phyloP scores from a whole-genome alignment of 1,140 invertebrate species.

The Lepidostoma basale region DNA sequence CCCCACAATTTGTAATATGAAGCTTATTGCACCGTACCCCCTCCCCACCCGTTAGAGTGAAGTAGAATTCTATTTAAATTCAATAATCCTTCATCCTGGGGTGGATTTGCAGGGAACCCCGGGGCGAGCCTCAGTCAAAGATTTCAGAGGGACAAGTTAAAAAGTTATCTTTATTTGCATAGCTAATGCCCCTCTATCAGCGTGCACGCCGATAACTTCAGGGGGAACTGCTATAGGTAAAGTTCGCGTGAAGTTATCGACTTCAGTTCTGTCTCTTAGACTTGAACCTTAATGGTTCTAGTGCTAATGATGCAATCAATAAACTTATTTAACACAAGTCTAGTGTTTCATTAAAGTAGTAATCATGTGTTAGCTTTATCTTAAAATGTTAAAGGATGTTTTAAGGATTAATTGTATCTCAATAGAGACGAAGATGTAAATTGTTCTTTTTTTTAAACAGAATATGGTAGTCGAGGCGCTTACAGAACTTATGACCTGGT shows the following conservation, averaged over 20 bases:
- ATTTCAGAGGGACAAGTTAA: slow-evolving; percentile 39
- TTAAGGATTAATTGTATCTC: no score
- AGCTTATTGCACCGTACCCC: not conserved
- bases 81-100: slow-evolving; percentile 1
- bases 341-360: no score
- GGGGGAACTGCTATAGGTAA: not conserved
- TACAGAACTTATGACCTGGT: no score
- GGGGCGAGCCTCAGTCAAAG: slow-evolving; percentile 26
- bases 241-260: slow-evolving; percentile 17
- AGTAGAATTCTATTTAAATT: slow-evolving; percentile 6
- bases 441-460: no score
- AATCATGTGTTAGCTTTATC: no score
- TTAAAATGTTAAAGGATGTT: no score
- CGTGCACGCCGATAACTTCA: not conserved
- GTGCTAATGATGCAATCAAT: no score
- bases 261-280: not conserved
- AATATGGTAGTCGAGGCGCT: no score
- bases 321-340: no score
- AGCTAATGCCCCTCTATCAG: slow-evolving; percentile 31
- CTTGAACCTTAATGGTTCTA: no score
- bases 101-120: not conserved
- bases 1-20: not conserved
- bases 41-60: no score
- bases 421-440: no score
- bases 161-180: slow-evolving; percentile 46